Base-by-base conservation (phyloP, 2,797 vertebrate species). In the Capromys pilorides region DNA sequence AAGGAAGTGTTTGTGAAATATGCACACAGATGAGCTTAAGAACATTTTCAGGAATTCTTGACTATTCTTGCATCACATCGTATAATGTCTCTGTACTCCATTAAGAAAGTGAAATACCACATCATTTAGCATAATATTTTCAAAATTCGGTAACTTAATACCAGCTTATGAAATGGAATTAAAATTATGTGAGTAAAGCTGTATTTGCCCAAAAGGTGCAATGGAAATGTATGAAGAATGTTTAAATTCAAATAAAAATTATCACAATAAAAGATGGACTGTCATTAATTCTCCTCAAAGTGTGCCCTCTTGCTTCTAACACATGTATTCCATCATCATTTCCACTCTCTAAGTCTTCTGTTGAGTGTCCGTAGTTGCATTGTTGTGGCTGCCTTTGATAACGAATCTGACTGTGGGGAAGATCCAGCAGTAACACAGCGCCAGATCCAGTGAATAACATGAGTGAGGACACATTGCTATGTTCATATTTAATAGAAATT, bases 41-140 rank as follows among this genome's bases (percentile, higher is more conserved):
- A 85, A 91, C 51, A 75, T 86, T 82, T 96, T 86, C 11, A 51
- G 57, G 12, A 49, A 71, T 82, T 86, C 19, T 90, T 75, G 54
- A 73, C 73, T 67, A 36, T 21, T 36, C 22, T 79, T 87, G 8
- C 61, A 33, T 66, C 33, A 31, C 4, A 54, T 16, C 31, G 18
- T 81, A 4, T 39, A 66, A 80, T 28, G 2, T 19, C 16, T 45
- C 33, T 81, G 45, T n/a, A 21, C 6, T 85, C 28, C 19, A 41
- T 41, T 64, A 95, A 94, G 21, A 75, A 95, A 94, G 91, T 21
- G 9, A 92, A 86, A 14, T 39, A 24, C 7, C 5, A 9, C 61
- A 36, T 67, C 18, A 18, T 67, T n/a, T 90, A 83, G n/a, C 51
- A 62, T 31, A 73, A 86, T 0, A 14, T 7, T 77, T 95, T 82